These are phyloP conservation scores for Antennarius maculatus DNA, from an alignment of 2,797 vertebrate species.

Conservation along the genomic window DNA sequence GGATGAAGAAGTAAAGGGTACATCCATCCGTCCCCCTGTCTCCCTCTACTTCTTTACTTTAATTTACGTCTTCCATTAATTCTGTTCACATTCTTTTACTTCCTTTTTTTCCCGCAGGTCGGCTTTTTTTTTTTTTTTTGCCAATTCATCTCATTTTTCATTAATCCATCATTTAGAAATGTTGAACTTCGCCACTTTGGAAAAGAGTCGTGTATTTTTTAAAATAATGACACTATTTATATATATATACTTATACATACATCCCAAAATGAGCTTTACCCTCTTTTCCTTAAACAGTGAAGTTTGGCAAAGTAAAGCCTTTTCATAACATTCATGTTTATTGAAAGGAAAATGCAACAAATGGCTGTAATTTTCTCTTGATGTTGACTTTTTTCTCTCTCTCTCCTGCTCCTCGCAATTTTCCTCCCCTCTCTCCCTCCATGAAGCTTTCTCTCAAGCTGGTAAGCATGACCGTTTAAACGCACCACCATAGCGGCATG, in stretches of 20 bases:
- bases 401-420: slow-evolving; percentile 68
- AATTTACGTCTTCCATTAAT: slow-evolving; percentile 27
- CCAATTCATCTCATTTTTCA: slow-evolving; percentile 49
- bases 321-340: slow-evolving; percentile 18
- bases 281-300: slow-evolving; percentile 67
- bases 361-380: slow-evolving; percentile 63
- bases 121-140: slow-evolving; percentile 24
- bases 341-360: slow-evolving; percentile 40
- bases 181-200: slow-evolving; percentile 71
- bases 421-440: slow-evolving; percentile 61
- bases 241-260: not conserved
- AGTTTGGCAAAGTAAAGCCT: slow-evolving; percentile 60
- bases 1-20: slow-evolving; percentile 45
- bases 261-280: slow-evolving; percentile 15
- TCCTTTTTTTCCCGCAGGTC: slow-evolving; percentile 54
- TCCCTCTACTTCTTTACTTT: slow-evolving; percentile 52
- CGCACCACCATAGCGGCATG: slow-evolving; percentile 73
- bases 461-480: slow-evolving; percentile 85
- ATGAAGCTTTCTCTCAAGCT: slow-evolving; percentile 89
- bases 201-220: slow-evolving; percentile 44
- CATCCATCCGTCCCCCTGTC: slow-evolving; percentile 6
- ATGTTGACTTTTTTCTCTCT: slow-evolving; percentile 81
- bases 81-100: slow-evolving; percentile 40
- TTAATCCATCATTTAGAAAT: slow-evolving; percentile 53
- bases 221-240: not conserved